Percentiles rank a stretch among this genome's conserved stretches.
Evolutionary conservation across 92 coral and sea anemone genomes (phyloP).

Genomic region (Phenganax subtilis): DNA sequence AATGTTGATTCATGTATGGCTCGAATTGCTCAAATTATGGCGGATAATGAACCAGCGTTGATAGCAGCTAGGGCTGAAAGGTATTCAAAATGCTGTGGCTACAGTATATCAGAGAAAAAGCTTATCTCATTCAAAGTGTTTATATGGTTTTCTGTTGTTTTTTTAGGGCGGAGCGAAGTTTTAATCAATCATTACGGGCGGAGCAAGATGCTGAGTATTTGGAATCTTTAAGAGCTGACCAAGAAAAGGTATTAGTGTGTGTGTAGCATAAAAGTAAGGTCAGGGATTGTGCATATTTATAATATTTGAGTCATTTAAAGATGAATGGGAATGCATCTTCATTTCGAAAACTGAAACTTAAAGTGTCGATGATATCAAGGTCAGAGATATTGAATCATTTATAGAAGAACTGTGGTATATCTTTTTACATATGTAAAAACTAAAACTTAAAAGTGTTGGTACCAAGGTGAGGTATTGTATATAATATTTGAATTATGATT

Average conservation of each 20-base stretch:
- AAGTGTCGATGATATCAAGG: no score
- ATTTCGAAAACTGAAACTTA: no score
- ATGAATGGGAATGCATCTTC: no score
- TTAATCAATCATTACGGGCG: constrained; percentile 76
- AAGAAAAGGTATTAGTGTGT: constrained; percentile 64
- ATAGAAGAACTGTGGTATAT: neutral
- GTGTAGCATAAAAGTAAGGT: no score
- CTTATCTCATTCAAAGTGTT: neutral
- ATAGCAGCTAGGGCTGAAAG: constrained; percentile 89
- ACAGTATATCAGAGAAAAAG: neutral
- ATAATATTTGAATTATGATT: neutral
- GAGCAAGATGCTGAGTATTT: constrained; percentile 90
- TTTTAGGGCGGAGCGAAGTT: constrained; percentile 81
- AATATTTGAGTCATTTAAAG: no score
- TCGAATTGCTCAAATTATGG: constrained; percentile 66
- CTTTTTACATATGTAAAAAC: neutral
- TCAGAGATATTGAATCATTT: no score
- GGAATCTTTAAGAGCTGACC: constrained; percentile 87
- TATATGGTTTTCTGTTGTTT: neutral
- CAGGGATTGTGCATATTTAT: no score
- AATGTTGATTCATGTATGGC: constrained; percentile 80
- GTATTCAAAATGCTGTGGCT: constrained; percentile 33
- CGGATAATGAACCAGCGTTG: constrained; percentile 80
- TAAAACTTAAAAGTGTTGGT: neutral
- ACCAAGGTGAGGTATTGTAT: neutral